A percentile compares a stretch with the other conserved stretches of the same genome.
Conservation (phyloP, 2,113 vertebrate species). For the Oceanodroma tethys region DNA sequence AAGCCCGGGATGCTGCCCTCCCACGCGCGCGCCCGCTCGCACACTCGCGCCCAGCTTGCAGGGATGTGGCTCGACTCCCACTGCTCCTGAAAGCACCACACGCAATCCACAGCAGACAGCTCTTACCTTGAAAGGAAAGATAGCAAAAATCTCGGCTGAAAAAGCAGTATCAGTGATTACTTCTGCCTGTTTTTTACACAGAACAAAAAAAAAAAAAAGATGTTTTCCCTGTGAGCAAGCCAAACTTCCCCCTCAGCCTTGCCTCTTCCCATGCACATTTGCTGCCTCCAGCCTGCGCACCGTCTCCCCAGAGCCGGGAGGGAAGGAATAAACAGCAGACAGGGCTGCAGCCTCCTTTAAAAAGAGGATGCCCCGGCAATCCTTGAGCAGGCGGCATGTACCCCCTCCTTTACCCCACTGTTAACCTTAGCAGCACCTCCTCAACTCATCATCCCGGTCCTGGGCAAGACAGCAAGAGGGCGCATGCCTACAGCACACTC, state of each 20-base stretch:
- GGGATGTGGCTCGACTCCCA: neutral
- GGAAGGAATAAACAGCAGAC: neutral
- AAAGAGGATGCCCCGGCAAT: neutral
- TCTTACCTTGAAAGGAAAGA: neutral
- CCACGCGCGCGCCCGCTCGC: fast-evolving
- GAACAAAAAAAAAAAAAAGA: neutral
- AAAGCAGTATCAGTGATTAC: neutral
- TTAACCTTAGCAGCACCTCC: neutral
- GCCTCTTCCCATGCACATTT: neutral
- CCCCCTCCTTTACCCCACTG: neutral
- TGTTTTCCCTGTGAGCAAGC: neutral
- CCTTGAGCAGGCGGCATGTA: neutral
- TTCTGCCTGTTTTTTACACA: neutral
- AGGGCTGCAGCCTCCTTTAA: neutral
- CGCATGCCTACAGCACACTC: neutral
- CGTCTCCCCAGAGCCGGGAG: neutral
- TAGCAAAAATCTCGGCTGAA: neutral
- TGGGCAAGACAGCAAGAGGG: neutral
- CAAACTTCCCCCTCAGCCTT: conserved; percentile 1
- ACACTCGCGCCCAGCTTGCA: fast-evolving
- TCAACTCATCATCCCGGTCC: neutral
- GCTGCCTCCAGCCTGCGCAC: neutral
- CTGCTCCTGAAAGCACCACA: neutral
- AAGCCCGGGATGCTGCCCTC: neutral
- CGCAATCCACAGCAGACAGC: neutral